These are phyloP conservation scores for Elymnias hypermnestra DNA, from an alignment of 1,140 invertebrate species.

Conservation along the genomic window DNA sequence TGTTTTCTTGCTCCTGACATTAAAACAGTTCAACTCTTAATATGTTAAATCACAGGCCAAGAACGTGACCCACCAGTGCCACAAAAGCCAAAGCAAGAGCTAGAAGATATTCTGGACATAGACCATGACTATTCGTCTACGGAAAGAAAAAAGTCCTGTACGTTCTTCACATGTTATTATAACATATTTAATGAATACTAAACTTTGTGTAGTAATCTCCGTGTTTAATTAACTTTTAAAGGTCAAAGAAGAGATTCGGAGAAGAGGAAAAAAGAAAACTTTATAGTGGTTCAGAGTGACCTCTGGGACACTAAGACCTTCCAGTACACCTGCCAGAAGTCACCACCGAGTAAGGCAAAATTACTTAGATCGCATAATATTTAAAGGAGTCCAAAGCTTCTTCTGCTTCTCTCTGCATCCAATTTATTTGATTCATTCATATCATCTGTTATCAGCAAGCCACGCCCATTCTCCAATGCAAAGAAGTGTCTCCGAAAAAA, in stretches of 20 bases:
- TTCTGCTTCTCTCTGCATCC: no score
- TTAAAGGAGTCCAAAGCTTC: background rate
- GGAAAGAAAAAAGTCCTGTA: constrained; percentile 65
- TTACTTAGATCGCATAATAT: background rate
- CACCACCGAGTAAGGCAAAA: constrained; percentile 73
- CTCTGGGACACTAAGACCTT: constrained; percentile 80
- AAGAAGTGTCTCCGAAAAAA: constrained; percentile 78
- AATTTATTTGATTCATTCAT: no score
- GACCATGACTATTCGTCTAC: constrained; percentile 61
- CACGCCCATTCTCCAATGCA: constrained; percentile 75
- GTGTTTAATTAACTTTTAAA: constrained; percentile 11
- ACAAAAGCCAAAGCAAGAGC: constrained; percentile 54
- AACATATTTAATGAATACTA: background rate
- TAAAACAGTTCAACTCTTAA: no score
- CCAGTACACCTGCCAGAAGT: constrained; percentile 76
- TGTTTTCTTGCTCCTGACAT: no score
- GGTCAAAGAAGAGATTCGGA: constrained; percentile 73
- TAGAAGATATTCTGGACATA: constrained; percentile 63
- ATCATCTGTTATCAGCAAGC: no score
- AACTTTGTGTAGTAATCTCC: no score
- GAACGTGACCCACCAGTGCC: constrained; percentile 46
- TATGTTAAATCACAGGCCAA: no score
- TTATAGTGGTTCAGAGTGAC: constrained; percentile 79
- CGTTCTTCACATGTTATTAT: constrained; percentile 16
- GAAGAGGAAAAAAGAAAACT: constrained; percentile 76